Conservation (phyloP, 1,140 invertebrate species). For the Myzus persicae region DNA sequence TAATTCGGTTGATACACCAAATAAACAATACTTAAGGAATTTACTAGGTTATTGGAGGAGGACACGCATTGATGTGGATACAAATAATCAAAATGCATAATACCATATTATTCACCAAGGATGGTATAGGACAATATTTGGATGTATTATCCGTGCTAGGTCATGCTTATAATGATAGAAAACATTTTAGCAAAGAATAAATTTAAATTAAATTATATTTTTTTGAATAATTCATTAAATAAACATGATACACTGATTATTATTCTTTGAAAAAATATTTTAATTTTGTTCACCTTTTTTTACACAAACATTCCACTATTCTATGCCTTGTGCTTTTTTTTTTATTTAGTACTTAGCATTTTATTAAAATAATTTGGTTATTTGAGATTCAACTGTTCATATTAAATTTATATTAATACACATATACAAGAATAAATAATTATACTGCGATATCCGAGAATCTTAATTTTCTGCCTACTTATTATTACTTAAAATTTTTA, state of each 20-base stretch:
- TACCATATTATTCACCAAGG: neutral
- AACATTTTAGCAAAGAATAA: neutral
- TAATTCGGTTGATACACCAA: neutral
- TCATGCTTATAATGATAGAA: neutral
- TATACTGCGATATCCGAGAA: neutral
- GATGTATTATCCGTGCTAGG: neutral
- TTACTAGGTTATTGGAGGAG: neutral
- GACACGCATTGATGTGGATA: neutral
- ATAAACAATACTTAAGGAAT: neutral
- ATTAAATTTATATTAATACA: neutral
- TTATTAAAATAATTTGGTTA: neutral
- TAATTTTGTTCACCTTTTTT: neutral
- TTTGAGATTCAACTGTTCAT: neutral
- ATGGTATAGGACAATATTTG: neutral
- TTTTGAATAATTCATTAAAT: neutral
- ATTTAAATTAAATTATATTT: constrained; percentile 9
- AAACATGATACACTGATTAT: neutral
- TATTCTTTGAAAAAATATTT: neutral
- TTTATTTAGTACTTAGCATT: neutral
- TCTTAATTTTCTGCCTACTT: neutral
- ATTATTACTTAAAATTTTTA: too few relatives aligned
- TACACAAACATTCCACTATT: neutral
- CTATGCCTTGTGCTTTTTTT: neutral
- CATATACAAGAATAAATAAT: neutral
- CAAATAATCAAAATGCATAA: neutral